Evolutionary conservation across 2,888 invertebrate genomes (phyloP).

Genomic region (Caenorhabditis sp.): DNA sequence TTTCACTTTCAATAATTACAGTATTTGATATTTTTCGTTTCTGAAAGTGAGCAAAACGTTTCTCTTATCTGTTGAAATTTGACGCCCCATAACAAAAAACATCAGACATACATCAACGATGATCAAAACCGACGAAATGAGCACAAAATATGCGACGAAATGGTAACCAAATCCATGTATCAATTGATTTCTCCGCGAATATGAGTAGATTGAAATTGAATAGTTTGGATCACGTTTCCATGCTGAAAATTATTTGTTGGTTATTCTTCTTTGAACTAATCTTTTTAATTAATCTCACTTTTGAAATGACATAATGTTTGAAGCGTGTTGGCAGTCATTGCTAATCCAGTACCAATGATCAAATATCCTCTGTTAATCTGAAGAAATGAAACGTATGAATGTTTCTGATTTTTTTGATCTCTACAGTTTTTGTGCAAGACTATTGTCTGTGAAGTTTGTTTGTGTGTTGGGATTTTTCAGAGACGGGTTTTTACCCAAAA

Average conservation of each 20-base stretch:
- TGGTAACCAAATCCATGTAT: slow-evolving; percentile 45
- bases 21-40: too few relatives aligned
- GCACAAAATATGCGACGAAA: slow-evolving; percentile 37
- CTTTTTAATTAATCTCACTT: slow-evolving; percentile 6
- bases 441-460: too few relatives aligned
- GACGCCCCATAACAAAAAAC: too few relatives aligned
- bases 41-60: too few relatives aligned
- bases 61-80: too few relatives aligned
- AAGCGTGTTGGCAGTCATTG: slow-evolving; percentile 35
- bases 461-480: too few relatives aligned
- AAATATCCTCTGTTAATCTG: slow-evolving; percentile 37
- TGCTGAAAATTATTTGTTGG: slow-evolving; percentile 20
- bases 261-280: not conserved
- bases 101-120: slow-evolving; percentile 19
- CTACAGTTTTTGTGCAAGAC: too few relatives aligned
- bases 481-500: too few relatives aligned
- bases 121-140: slow-evolving; percentile 33
- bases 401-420: too few relatives aligned
- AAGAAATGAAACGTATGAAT: not conserved
- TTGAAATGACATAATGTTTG: slow-evolving; percentile 39
- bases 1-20: too few relatives aligned
- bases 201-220: slow-evolving; percentile 9
- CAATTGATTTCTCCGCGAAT: slow-evolving; percentile 27
- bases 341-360: slow-evolving; percentile 34
- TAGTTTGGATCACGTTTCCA: slow-evolving; percentile 30